Conservation (phyloP, 2,113 vertebrate species). For the Bolborhynchus lineola region DNA sequence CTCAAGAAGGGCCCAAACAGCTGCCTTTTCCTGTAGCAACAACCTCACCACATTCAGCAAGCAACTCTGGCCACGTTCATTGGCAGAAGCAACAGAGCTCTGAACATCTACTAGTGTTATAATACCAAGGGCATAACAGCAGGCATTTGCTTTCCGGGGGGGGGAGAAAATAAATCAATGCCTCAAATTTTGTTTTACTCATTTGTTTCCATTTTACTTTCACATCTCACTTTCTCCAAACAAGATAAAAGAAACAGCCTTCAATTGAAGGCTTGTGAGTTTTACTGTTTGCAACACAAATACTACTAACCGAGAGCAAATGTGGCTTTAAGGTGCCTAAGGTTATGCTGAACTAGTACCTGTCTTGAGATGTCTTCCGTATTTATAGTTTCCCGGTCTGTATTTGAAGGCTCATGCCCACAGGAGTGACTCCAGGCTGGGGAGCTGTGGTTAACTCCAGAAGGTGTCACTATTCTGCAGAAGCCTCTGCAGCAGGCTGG, state of each 20-base stretch:
- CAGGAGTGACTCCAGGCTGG: not conserved
- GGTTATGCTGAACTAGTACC: not conserved
- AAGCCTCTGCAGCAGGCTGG: not conserved
- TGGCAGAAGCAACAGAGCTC: not conserved
- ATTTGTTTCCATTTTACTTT: not conserved
- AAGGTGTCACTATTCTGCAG: not conserved
- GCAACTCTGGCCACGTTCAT: not conserved
- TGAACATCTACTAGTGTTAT: too few relatives aligned
- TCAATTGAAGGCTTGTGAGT: not conserved
- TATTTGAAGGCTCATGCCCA: not conserved
- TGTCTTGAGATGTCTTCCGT: not conserved
- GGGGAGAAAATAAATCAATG: too few relatives aligned
- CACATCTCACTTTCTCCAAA: not conserved
- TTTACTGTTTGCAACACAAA: not conserved
- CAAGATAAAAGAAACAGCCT: not conserved
- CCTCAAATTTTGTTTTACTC: not conserved
- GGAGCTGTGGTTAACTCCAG: not conserved
- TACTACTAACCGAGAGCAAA: not conserved
- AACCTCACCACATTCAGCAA: fast-evolving
- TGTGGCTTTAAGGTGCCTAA: fast-evolving
- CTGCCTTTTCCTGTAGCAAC: not conserved
- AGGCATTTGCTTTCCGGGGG: not conserved
- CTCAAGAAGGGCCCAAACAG: not conserved
- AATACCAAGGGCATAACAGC: not conserved
- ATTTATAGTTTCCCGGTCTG: fast-evolving